These are phyloP conservation scores for Hedychridium roseum DNA, from an alignment of 2,888 invertebrate genomes.

Conservation along the genomic window DNA sequence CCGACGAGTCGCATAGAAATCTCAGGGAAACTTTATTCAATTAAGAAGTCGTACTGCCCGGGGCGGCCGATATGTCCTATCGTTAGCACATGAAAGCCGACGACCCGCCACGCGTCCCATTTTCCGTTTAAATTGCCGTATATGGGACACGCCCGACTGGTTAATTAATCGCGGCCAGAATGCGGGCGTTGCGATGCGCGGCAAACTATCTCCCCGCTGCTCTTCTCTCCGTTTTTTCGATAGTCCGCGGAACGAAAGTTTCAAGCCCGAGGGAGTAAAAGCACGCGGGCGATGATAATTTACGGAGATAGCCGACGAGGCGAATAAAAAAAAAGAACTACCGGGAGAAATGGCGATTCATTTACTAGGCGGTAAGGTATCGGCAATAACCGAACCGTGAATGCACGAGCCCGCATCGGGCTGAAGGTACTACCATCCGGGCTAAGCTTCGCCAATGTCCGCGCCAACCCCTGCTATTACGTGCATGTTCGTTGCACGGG, in stretches of 20 bases:
- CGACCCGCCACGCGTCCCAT: too few species aligned
- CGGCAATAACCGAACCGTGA: conserved; percentile 17
- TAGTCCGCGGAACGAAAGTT: conserved; percentile 5
- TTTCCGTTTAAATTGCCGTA: conserved; percentile 32
- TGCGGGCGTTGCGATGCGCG: conserved; percentile 20
- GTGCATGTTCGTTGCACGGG: too few species aligned
- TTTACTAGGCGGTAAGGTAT: conserved; percentile 16
- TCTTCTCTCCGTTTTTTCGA: not conserved
- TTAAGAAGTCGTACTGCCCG: too few species aligned
- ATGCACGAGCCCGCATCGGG: conserved; percentile 2
- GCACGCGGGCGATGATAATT: too few species aligned
- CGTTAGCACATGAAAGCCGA: too few species aligned
- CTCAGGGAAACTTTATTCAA: too few species aligned
- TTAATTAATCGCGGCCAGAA: conserved; percentile 35
- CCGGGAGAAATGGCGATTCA: conserved; percentile 11
- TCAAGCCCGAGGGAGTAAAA: conserved; percentile 2
- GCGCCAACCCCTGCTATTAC: conserved; percentile 4
- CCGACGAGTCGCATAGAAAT: too few species aligned
- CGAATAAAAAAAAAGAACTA: not conserved
- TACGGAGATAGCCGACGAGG: not conserved
- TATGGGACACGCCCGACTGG: conserved; percentile 31
- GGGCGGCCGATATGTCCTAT: too few species aligned
- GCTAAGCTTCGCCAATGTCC: conserved; percentile 2
- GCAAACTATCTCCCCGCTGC: conserved; percentile 15
- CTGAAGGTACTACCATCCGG: not conserved